Conservation (phyloP, 2,113 vertebrate genomes). For the Ictidomys tridecemlineatus region DNA sequence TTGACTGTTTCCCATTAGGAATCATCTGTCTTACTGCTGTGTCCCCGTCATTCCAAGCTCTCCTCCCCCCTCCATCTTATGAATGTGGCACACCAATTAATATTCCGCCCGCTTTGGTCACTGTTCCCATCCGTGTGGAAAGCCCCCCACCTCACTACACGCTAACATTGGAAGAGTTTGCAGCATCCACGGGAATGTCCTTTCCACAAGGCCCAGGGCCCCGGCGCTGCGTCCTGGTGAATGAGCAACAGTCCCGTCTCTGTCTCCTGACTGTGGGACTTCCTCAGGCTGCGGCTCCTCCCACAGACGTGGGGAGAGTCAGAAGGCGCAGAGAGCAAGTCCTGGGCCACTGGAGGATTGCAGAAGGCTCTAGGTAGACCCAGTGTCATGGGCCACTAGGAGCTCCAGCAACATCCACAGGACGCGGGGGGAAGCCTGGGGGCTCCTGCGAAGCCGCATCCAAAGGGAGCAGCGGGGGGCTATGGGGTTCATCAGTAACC, state of each 20-base stretch:
- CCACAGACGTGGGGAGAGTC: background rate
- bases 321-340: background rate
- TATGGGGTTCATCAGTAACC: too few species aligned
- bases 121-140: background rate
- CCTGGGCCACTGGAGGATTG: background rate
- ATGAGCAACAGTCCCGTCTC: background rate
- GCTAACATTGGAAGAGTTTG: background rate
- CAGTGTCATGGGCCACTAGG: too few species aligned
- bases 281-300: background rate
- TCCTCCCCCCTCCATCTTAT: background rate
- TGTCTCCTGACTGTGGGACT: accelerated
- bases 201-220: background rate
- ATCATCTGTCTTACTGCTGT: background rate
- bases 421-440: too few species aligned
- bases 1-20: background rate
- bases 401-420: too few species aligned
- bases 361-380: background rate
- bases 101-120: background rate
- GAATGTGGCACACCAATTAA: background rate
- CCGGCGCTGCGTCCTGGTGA: background rate
- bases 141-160: too few species aligned
- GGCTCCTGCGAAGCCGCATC: background rate
- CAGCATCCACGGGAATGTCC: background rate
- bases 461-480: background rate
- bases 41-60: background rate